Evolutionary conservation across 2,797 vertebrate species (phyloP), one percentile per base, ranked within the genome.

Genomic region (Sphaeramia orbicularis): DNA sequence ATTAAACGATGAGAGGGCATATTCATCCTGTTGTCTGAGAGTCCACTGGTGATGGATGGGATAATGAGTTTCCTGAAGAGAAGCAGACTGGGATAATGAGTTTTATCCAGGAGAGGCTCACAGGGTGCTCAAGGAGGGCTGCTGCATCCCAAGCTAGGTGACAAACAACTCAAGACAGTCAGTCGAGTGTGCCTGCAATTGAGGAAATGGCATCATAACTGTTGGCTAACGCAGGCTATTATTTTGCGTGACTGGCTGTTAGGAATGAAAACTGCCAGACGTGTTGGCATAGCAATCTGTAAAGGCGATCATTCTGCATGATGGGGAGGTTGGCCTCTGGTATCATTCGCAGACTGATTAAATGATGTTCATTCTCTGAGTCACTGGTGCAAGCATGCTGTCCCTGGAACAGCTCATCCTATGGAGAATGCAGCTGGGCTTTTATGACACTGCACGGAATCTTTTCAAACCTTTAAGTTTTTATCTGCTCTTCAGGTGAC

Each of bases 11-110:
- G 90, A 91, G 89, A 85, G 90, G 91, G 79, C 86, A 90, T 84
- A 83, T 89, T 89, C 86, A 77, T 86, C 65, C 76, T 75, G 84
- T 81, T 81, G 85, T 88, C 89, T 77, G 80, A 82, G 87, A 86
- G 84, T 83, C 86, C 78, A 84, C 84, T 86, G 86, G 81, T 88
- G 87, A 91, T 84, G 90, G 90, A 91, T 90, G 79, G 83, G 87
- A 93, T 94, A 94, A 94, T 93, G 92, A 94, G 88, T 93, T 93
- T 92, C 88, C 83, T 91, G 92, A 93, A 93, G 90, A 91, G 92
- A 91, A 87, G 89, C 91, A 90, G 91, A 84, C 90, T 89, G 85
- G 90, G 91, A 93, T 94, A 94, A 94, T 93, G 92, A 94, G 89
- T 91, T 92, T 93, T 89, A 90, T 90, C 88, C 90, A 89, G 82